Conservation (phyloP, 1,140 invertebrate genomes). For the Pogonomyrmex barbatus region DNA sequence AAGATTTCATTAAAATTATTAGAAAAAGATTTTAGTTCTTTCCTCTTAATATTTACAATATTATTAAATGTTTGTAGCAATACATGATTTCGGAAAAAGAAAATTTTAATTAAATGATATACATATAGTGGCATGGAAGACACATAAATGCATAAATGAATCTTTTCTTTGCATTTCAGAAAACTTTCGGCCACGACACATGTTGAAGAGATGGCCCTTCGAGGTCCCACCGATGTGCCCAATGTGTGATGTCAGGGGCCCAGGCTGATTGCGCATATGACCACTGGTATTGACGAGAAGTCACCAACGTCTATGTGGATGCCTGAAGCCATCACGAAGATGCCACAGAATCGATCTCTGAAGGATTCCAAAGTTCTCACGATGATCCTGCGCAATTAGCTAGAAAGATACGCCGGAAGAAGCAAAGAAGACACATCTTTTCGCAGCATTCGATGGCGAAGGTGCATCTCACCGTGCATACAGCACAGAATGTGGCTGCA, state of each 20-base stretch:
- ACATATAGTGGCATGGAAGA: background rate
- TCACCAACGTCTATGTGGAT: constrained; percentile 12
- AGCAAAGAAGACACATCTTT: background rate
- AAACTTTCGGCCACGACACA: constrained; percentile 76
- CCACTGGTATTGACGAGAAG: constrained; percentile 31
- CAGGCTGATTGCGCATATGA: constrained; percentile 36
- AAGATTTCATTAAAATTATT: too few relatives aligned
- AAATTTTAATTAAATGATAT: constrained; percentile 9
- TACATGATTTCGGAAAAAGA: background rate
- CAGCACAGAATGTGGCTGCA: constrained; percentile 3
- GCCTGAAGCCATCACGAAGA: background rate
- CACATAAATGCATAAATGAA: background rate
- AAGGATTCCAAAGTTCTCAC: background rate
- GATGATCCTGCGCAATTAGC: constrained; percentile 30
- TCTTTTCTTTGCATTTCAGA: constrained; percentile 69
- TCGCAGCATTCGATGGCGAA: background rate
- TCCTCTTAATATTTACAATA: background rate
- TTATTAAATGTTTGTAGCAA: background rate
- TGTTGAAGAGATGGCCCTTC: constrained; percentile 80
- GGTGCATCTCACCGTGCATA: background rate
- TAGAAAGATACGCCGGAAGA: background rate
- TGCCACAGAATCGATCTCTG: background rate
- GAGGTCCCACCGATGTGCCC: constrained; percentile 73
- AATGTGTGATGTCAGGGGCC: constrained; percentile 78
- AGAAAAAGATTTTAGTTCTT: background rate